Conservation (phyloP, 2,113 vertebrate genomes). For the Polypterus senegalus region DNA sequence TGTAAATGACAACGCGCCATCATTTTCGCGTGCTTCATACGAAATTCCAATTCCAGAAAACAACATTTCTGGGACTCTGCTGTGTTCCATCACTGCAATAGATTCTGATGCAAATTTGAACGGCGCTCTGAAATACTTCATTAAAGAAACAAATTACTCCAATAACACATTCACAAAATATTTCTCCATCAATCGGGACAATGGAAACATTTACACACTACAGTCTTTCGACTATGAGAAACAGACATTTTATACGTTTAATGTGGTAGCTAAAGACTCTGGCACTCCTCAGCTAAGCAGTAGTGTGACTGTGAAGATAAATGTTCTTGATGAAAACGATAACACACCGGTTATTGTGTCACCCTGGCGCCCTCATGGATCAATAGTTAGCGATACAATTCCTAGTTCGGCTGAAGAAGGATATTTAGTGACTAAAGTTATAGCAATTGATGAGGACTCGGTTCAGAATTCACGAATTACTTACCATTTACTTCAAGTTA, state of each 20-base stretch:
- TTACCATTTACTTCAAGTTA: slow-evolving; percentile 31
- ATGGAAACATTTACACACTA: slow-evolving; percentile 35
- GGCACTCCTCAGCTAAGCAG: slow-evolving; percentile 41
- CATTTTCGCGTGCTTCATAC: slow-evolving; percentile 38
- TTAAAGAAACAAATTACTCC: neutral
- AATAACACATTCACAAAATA: slow-evolving; percentile 13
- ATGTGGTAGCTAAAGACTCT: slow-evolving; percentile 42
- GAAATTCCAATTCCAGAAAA: slow-evolving; percentile 44
- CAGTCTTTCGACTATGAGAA: slow-evolving; percentile 52
- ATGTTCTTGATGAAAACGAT: slow-evolving; percentile 30
- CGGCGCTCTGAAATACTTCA: slow-evolving; percentile 3
- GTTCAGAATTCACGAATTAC: slow-evolving; percentile 29
- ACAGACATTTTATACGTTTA: slow-evolving; percentile 46
- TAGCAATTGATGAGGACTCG: slow-evolving; percentile 30
- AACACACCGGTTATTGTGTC: slow-evolving; percentile 30
- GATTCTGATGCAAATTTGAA: slow-evolving; percentile 33
- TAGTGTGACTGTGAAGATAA: slow-evolving; percentile 49
- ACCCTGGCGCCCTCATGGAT: slow-evolving; percentile 24
- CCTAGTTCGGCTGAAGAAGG: neutral
- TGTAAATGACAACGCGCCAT: slow-evolving; percentile 46
- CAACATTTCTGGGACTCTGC: slow-evolving; percentile 43
- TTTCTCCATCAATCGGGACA: slow-evolving; percentile 29
- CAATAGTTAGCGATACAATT: slow-evolving; percentile 13
- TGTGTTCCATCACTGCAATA: slow-evolving; percentile 34
- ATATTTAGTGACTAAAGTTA: slow-evolving; percentile 26